phyloP scores from a whole-genome alignment of 2,113 vertebrate genomes.

The Rhizomys pruinosus region DNA sequence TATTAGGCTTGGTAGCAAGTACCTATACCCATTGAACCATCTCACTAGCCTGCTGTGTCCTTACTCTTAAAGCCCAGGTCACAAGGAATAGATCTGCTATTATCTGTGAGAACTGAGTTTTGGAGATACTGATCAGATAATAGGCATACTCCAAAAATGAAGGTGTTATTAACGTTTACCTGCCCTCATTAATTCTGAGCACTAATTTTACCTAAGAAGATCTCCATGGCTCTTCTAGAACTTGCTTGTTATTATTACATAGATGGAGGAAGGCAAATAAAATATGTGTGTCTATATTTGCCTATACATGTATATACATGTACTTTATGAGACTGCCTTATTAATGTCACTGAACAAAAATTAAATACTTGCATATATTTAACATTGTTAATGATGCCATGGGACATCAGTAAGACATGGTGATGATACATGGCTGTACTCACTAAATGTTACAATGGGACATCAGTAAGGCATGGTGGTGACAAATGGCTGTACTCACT shows the following conservation, averaged over 20 bases:
- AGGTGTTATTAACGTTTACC: not conserved
- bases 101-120: not conserved
- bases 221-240: not conserved
- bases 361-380: not conserved
- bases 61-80: not conserved
- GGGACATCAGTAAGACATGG: not conserved
- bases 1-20: not conserved
- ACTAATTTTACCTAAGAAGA: not conserved
- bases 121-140: not conserved
- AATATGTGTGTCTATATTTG: not conserved
- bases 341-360: not conserved
- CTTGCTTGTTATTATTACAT: not conserved
- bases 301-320: not conserved
- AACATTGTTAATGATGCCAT: not conserved
- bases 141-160: not conserved
- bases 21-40: not conserved
- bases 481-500: not conserved
- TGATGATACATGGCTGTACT: not conserved
- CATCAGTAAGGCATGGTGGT: not conserved
- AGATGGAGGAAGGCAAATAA: not conserved
- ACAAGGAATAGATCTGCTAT: not conserved
- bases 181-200: not conserved
- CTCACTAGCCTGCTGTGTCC: not conserved
- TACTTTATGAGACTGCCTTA: constrained; percentile 1
- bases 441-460: not conserved